These are phyloP conservation scores for Calypte anna DNA, from an alignment of 2,113 vertebrate genomes.

Conservation along the genomic window DNA sequence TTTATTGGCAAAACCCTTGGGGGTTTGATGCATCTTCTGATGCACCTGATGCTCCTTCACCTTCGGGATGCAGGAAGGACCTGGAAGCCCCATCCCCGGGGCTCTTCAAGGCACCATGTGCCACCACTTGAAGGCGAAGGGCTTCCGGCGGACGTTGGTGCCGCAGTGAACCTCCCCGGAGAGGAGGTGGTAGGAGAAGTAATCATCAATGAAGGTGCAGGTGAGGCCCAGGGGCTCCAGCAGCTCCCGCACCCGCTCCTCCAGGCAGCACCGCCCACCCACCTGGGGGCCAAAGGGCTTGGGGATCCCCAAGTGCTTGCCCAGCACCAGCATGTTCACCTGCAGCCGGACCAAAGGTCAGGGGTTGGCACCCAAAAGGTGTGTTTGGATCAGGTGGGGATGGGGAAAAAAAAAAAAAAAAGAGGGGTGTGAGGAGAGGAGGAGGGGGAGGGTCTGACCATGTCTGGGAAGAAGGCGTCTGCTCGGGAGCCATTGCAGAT, in stretches of 20 bases:
- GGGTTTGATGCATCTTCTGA: not conserved
- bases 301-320: constrained; percentile 85
- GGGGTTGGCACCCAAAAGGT: too few species aligned
- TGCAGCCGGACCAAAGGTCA: constrained; percentile 24
- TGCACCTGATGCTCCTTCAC: not conserved
- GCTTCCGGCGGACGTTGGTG: constrained; percentile 84
- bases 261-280: constrained; percentile 80
- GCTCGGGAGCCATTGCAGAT: constrained; percentile 37
- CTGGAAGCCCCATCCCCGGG: accelerated
- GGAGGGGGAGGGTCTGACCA: constrained; percentile 73
- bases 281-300: constrained; percentile 89
- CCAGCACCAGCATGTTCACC: constrained; percentile 94
- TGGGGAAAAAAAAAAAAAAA: too few species aligned
- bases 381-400: too few species aligned
- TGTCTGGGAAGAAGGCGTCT: constrained; percentile 85
- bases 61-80: not conserved
- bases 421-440: not conserved
- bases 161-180: constrained; percentile 88
- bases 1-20: not conserved
- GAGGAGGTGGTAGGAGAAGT: constrained; percentile 78
- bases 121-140: constrained; percentile 90
- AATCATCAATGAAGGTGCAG: constrained; percentile 88
- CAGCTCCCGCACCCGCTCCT: constrained; percentile 77
- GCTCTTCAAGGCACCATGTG: constrained; percentile 77
- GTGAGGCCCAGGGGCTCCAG: constrained; percentile 83